Conservation (phyloP, 2,797 vertebrate genomes). For the Antrozous pallidus region DNA sequence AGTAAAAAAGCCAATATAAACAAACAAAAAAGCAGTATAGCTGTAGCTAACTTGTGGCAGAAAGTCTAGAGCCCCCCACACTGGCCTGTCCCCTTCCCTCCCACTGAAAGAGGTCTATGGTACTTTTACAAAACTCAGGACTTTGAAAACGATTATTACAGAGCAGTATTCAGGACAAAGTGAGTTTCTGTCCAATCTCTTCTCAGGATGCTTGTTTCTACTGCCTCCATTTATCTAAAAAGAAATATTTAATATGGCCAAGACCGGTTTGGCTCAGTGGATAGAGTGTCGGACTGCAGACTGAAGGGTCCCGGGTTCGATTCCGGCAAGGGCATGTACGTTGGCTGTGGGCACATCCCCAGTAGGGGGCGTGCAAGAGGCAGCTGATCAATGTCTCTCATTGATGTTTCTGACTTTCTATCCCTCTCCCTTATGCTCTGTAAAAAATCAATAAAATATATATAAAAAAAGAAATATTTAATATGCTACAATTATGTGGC, state of each 20-base stretch:
- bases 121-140: neutral
- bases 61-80: neutral
- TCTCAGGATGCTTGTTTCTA: neutral
- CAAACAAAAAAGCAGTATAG: neutral
- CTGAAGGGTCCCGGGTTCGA: no score
- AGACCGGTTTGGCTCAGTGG: no score
- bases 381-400: no score
- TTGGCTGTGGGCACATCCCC: no score
- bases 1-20: neutral
- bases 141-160: neutral
- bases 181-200: neutral
- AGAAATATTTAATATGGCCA: neutral
- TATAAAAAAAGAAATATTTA: no score
- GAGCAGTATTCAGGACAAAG: neutral
- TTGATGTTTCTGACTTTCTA: no score
- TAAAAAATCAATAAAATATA: no score
- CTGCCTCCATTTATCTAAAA: constrained; percentile 12
- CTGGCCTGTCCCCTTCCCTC: neutral
- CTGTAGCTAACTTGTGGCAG: neutral
- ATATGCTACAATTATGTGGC: neutral
- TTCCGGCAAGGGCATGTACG: no score
- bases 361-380: no score
- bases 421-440: no score
- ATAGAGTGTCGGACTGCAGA: no score
- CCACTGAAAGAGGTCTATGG: neutral